These are phyloP conservation scores for Prionailurus viverrinus DNA, from an alignment of 2,113 vertebrate species.

Conservation along the genomic window DNA sequence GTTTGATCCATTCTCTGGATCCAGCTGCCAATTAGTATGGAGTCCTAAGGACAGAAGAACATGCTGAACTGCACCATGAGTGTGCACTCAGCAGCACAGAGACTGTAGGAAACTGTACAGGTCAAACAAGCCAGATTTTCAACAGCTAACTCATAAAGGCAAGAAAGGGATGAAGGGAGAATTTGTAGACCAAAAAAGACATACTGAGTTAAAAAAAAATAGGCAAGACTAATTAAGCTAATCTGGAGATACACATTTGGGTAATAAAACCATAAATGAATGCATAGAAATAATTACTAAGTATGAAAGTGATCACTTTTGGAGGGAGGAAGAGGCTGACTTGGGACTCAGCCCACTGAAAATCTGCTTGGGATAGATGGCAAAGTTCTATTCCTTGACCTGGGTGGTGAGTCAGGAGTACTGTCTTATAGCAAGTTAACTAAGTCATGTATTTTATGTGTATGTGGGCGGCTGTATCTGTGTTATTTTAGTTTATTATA, in stretches of 20 bases:
- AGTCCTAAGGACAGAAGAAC: not conserved
- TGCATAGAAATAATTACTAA: not conserved
- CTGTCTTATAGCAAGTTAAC: not conserved
- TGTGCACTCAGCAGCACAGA: not conserved
- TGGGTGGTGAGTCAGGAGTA: not conserved
- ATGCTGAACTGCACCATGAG: not conserved
- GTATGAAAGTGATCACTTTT: not conserved
- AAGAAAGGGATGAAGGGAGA: not conserved
- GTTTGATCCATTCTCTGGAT: not conserved
- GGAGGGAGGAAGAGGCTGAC: not conserved
- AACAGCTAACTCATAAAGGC: not conserved
- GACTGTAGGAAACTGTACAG: not conserved
- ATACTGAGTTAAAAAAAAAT: not conserved
- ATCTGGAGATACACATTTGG: not conserved
- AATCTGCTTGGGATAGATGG: not conserved
- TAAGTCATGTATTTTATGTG: not conserved
- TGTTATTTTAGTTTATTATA: not conserved
- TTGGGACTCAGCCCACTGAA: not conserved
- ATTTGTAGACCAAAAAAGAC: not conserved
- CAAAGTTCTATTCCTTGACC: not conserved
- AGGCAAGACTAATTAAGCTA: not conserved
- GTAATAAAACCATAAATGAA: not conserved
- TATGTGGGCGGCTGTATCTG: not conserved
- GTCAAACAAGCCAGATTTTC: not conserved
- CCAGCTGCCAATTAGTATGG: not conserved